Base-by-base conservation (phyloP, 2,888 invertebrate species). In the Apotomis turbidana region DNA sequence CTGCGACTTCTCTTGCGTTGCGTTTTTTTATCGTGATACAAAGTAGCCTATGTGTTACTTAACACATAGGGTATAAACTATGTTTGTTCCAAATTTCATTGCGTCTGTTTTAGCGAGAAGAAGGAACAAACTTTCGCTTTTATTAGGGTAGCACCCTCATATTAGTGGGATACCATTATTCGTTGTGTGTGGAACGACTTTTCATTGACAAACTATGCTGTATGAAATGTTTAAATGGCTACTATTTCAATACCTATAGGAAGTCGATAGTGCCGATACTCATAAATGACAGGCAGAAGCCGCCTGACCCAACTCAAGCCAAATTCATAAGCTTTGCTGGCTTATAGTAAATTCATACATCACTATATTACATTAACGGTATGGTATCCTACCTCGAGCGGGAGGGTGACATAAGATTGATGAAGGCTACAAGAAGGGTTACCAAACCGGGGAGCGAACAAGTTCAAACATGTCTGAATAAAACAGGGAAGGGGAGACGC, bases 391-490 rank as follows among this genome's bases (percentile, higher is more conserved):
- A 69, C 74, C 72, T 70, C 46, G 38, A 77, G 74, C 71, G 67
- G 76, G 78, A 77, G 78, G 78, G 78, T 80, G 84, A 83, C 83
- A 78, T 54, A 83, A 87, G 87, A 88, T 89, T 87, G 87, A 89
- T 88, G 85, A 77, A 78, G 79, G 81, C 78, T 69, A 74, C 70
- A 67, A 69, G 59, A 74, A 44, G 73, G 74, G 73, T 74, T 76
- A 74, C 71, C 61, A 66, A 51, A 36, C 71, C 71, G 67, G 51
- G 81, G 79, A 81, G 81, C 81, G 83, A 79, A 77, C 74, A 78
- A 80, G 83, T 84, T 81, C 84, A 86, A 84, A 76, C 76, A 80
- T 63, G 67, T 68, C 57, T 58, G 58, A 60, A 66, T 36, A 54
- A 67, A 71, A 71, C 60, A 51, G 49, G 44, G 61, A 67, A 60